phyloP scores from a whole-genome alignment of 1,140 invertebrate genomes.

The Macrosteles quadrilineatus region DNA sequence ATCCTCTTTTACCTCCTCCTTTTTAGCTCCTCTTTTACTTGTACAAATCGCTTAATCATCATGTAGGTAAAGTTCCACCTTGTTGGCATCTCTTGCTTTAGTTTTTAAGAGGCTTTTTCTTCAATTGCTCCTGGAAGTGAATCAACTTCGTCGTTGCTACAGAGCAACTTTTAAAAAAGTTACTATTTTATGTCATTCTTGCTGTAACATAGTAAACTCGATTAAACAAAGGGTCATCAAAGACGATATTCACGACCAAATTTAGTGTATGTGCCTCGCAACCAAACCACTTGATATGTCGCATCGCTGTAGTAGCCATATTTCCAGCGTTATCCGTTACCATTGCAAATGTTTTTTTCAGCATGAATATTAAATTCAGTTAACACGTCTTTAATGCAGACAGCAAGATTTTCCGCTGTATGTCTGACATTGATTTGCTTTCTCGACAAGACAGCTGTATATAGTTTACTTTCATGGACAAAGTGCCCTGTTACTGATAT shows the following conservation, averaged over 20 bases:
- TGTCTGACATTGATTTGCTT: too few species aligned
- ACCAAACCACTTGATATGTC: too few species aligned
- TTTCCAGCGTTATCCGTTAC: constrained; percentile 10
- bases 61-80: constrained; percentile 12
- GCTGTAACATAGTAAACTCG: neutral
- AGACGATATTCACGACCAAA: neutral
- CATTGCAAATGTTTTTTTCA: neutral
- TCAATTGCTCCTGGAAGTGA: neutral
- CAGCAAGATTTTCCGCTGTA: neutral
- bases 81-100: constrained; percentile 9
- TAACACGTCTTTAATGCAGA: neutral
- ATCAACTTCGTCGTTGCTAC: neutral
- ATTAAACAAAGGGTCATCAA: neutral
- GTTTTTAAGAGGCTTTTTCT: neutral
- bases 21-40: constrained; percentile 7
- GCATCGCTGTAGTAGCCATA: too few species aligned
- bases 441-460: too few species aligned
- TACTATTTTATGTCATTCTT: constrained; percentile 19
- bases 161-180: constrained; percentile 22
- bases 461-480: too few species aligned
- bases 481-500: neutral
- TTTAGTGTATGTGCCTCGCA: constrained; percentile 20
- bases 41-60: constrained; percentile 7
- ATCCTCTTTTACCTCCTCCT: too few species aligned
- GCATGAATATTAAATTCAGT: neutral